Conservation (phyloP, 2,113 vertebrate species). For the Capreolus pygargus region DNA sequence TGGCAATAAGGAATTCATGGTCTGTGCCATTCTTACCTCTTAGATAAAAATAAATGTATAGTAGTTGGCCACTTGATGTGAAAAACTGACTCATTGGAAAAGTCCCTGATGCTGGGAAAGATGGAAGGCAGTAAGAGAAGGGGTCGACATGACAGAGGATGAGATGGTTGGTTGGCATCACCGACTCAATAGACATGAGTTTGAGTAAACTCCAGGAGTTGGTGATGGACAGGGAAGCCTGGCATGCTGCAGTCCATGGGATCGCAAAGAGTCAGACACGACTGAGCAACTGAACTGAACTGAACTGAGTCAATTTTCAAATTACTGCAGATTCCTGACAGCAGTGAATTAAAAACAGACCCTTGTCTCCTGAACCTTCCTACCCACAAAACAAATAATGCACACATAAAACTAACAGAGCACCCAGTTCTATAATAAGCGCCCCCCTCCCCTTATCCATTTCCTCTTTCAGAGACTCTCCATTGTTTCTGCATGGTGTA, state of each 20-base stretch:
- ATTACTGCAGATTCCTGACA: neutral
- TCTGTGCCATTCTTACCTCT: neutral
- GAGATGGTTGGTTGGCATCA: neutral
- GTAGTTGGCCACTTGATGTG: neutral
- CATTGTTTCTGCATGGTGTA: neutral
- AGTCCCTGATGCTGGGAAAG: neutral
- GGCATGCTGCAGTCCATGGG: rapidly evolving
- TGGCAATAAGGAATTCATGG: neutral
- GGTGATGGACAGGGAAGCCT: neutral
- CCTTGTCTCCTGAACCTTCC: neutral
- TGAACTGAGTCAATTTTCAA: neutral
- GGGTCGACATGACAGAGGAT: rapidly evolving
- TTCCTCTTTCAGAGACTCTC: neutral
- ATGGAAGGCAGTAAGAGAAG: neutral
- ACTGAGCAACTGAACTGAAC: neutral
- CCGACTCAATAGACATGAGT: neutral
- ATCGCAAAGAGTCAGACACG: rapidly evolving
- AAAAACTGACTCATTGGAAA: neutral
- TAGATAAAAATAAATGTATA: neutral
- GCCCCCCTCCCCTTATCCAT: rapidly evolving
- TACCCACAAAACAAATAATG: neutral
- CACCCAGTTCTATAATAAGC: neutral
- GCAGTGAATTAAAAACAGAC: neutral
- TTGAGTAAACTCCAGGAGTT: neutral
- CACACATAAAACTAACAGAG: neutral